A percentile compares a stretch with the other conserved stretches of the same genome.
phyloP scores from a whole-genome alignment of 2,113 vertebrate genomes.

The Anoura caudifer region DNA sequence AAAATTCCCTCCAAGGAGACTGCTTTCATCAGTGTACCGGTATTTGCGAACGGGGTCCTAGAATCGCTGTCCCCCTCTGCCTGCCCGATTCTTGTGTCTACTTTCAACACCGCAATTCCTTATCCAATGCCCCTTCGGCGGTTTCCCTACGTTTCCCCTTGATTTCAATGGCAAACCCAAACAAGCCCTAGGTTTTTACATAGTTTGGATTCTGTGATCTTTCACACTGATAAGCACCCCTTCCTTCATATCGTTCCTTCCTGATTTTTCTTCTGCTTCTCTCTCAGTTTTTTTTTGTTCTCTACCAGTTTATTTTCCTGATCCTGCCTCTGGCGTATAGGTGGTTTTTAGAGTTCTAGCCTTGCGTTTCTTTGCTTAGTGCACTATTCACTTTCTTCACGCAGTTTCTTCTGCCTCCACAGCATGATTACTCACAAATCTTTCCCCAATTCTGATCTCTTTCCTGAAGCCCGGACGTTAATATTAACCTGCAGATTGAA shows the following conservation, averaged over 20 bases:
- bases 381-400: not conserved
- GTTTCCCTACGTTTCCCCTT: not conserved
- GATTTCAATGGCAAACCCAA: not conserved
- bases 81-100: too few species aligned
- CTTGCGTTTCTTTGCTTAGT: not conserved
- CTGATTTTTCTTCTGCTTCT: not conserved
- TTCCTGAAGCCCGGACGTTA: not conserved
- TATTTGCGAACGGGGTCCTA: not conserved
- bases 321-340: not conserved
- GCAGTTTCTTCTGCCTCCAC: not conserved
- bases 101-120: not conserved
- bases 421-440: not conserved
- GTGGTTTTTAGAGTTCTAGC: not conserved
- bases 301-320: not conserved
- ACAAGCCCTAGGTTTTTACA: not conserved
- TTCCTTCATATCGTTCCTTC: not conserved
- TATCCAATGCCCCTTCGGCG: not conserved
- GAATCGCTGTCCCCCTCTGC: rapidly evolving
- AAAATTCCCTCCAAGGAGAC: not conserved
- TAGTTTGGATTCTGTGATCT: not conserved
- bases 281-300: not conserved
- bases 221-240: not conserved
- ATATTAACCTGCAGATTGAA: not conserved
- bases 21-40: not conserved
- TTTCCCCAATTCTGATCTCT: not conserved